Evolutionary conservation across 1,140 invertebrate species (phyloP).

Genomic region (Adelges cooleyi): DNA sequence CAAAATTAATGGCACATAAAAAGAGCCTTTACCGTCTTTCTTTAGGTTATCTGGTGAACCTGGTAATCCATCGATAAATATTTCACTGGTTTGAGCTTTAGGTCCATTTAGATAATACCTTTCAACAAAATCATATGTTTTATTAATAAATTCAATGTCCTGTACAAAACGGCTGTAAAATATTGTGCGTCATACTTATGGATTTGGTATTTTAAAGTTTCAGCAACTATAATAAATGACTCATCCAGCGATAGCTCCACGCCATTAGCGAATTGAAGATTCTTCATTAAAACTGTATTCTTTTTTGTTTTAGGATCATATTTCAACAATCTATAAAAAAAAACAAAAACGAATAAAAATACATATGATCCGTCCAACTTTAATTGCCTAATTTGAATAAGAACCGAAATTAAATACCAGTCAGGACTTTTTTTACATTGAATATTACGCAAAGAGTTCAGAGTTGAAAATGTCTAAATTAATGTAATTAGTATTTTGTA

Average conservation of each 20-base stretch:
- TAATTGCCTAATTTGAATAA: no score
- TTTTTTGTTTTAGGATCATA: slow-evolving; percentile 51
- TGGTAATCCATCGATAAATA: slow-evolving; percentile 65
- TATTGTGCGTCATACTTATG: slow-evolving; percentile 37
- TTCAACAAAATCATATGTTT: slow-evolving; percentile 37
- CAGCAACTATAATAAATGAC: slow-evolving; percentile 58
- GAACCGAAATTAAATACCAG: no score
- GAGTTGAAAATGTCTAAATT: no score
- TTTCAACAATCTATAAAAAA: slow-evolving; percentile 50
- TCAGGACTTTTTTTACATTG: no score
- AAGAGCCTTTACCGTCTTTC: slow-evolving; percentile 50
- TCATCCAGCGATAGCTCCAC: slow-evolving; percentile 61
- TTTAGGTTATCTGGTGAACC: slow-evolving; percentile 71
- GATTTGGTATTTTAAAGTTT: slow-evolving; percentile 44
- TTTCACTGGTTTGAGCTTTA: slow-evolving; percentile 57
- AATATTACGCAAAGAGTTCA: no score
- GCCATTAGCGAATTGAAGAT: slow-evolving; percentile 70
- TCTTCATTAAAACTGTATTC: slow-evolving; percentile 53
- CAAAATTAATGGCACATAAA: slow-evolving; percentile 49
- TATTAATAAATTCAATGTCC: neutral
- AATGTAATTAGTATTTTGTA: no score
- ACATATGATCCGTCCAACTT: no score
- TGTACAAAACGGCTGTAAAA: neutral
- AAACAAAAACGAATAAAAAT: no score
- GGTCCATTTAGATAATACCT: slow-evolving; percentile 63